Evolutionary conservation across 2,797 vertebrate genomes (phyloP), one percentile per base, ranked within the genome.

Genomic region (Aldrovandia affinis): DNA sequence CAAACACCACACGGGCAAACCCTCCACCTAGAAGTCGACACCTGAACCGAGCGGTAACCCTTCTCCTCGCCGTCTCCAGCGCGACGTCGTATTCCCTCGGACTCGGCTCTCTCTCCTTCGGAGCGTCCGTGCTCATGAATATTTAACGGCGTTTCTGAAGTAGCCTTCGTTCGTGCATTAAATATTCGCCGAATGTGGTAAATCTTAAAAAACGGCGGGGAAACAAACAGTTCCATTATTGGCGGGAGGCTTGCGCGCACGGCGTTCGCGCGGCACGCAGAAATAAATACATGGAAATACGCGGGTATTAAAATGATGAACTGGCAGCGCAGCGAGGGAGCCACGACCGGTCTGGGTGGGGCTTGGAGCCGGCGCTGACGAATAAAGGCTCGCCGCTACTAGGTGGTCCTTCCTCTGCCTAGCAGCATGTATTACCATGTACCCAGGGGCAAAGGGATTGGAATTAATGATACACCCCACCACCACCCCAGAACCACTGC

Each of bases 381-480:
- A 59, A 81, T 81, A 33, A 55, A 54, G 54, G 20, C 54, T 59
- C 79, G 1, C n/a, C 2, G 79, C 79, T 55, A 39, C 79, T 57
- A 81, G 79, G 79, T 59, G 79, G 79, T 81, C 79, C 20, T 59
- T 59, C 54, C 33, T 81, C 55, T 25, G 52, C 28, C 30, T n/a
- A 80, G 28, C 47, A 25, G 47, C 39, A 28, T 57, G 9, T 15
- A 42, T 63, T 59, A 78, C 75, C 39, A 18, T 63, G 54, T 10
- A 78, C 30, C 83, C 75, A 79, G 59, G 68, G 83, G 33, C 47
- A 47, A n/a, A 20, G 83, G 82, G 83, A 87, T 89, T 90, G 85
- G 44, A 88, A 90, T 92, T 90, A 91, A 91, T 88, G 89, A 89
- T 81, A 42, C 86, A 84, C 87, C 79, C 79, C 68, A 63, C 80